Evolutionary conservation across 2,797 vertebrate genomes (phyloP).

Genomic region (Hydrocynus forskahlii): DNA sequence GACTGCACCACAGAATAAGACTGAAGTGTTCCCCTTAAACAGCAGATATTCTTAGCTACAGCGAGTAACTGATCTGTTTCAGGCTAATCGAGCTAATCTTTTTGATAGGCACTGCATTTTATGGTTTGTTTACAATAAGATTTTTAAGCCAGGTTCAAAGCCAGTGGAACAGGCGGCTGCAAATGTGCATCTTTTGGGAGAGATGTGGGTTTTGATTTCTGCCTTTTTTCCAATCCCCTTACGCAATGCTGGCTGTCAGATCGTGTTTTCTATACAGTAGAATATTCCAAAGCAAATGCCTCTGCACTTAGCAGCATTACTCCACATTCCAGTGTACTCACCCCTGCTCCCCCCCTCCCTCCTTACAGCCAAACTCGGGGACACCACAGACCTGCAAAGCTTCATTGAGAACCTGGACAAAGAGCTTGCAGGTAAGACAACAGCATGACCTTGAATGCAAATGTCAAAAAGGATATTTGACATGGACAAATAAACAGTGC

Average conservation of each 20-base stretch:
- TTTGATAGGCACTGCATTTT: slow-evolving; percentile 19
- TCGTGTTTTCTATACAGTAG: slow-evolving; percentile 54
- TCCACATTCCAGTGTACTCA: slow-evolving; percentile 52
- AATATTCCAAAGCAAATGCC: slow-evolving; percentile 73
- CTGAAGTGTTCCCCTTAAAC: slow-evolving; percentile 26
- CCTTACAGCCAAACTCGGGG: slow-evolving; percentile 77
- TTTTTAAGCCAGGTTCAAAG: slow-evolving; percentile 22
- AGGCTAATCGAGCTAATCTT: slow-evolving; percentile 41
- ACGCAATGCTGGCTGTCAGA: slow-evolving; percentile 62
- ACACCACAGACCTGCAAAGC: slow-evolving; percentile 79
- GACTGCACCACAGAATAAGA: background rate
- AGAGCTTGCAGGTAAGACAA: slow-evolving; percentile 76
- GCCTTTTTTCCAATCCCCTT: slow-evolving; percentile 39
- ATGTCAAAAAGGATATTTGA: background rate
- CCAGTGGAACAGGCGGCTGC: background rate
- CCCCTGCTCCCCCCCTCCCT: slow-evolving; percentile 43
- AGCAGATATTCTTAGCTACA: slow-evolving; percentile 10
- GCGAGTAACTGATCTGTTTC: slow-evolving; percentile 18
- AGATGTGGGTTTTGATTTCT: slow-evolving; percentile 44
- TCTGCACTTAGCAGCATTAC: slow-evolving; percentile 62
- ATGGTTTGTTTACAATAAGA: slow-evolving; percentile 36
- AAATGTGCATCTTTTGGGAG: slow-evolving; percentile 23
- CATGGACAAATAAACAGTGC: background rate
- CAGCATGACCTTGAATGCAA: background rate
- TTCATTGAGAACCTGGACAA: slow-evolving; percentile 82